These are phyloP conservation scores for Isichthys henryi DNA, from an alignment of 2,113 vertebrate species.

Conservation along the genomic window DNA sequence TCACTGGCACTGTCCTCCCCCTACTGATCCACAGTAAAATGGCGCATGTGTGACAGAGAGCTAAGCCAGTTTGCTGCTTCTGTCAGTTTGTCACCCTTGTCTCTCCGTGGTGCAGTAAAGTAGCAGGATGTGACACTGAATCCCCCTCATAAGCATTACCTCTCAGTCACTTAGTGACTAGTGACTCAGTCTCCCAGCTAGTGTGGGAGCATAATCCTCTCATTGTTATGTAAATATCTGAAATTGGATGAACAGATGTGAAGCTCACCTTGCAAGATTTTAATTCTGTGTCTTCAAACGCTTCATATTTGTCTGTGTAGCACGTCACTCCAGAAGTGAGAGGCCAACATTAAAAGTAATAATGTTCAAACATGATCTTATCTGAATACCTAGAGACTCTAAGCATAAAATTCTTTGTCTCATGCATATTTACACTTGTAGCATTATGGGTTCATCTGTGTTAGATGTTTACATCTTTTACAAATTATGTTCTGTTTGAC, in stretches of 20 bases:
- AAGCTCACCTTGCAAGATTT: background rate
- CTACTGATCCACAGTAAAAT: background rate
- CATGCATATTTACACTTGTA: constrained; percentile 3
- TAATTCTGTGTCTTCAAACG: background rate
- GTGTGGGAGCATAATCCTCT: background rate
- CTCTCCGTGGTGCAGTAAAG: constrained; percentile 1
- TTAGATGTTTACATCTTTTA: background rate
- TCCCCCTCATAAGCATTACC: background rate
- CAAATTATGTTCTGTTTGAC: background rate
- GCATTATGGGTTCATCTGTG: background rate
- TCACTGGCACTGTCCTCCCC: background rate
- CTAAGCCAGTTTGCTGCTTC: background rate
- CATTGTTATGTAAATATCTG: background rate
- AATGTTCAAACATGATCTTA: background rate
- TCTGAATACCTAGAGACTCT: background rate
- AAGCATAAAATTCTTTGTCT: background rate
- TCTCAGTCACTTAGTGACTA: background rate
- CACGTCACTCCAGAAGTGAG: background rate
- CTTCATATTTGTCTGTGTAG: background rate
- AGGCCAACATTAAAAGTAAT: background rate
- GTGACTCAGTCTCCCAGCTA: background rate
- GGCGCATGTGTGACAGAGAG: background rate
- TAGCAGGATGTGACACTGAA: background rate
- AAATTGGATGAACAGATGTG: background rate
- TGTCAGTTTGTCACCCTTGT: background rate